A percentile compares a stretch with the other conserved stretches of the same genome.
These are phyloP conservation scores for Psix sp. DNA, from an alignment of 1,140 invertebrate species.

Conservation along the genomic window DNA sequence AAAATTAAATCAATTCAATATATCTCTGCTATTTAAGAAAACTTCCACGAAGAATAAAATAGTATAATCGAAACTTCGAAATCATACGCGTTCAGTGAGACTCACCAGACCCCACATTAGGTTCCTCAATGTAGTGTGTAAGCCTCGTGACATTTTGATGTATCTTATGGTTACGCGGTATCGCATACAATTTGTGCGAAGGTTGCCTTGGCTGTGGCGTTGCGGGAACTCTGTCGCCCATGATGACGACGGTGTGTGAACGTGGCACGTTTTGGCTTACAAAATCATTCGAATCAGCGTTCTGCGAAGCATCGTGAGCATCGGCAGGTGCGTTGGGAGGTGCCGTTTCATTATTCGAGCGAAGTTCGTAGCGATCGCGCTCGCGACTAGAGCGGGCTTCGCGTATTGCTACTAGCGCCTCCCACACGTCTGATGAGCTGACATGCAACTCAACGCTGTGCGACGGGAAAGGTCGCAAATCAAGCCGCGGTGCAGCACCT, in stretches of 20 bases:
- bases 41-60: no score
- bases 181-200: constrained; percentile 69
- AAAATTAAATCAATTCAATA: no score
- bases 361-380: constrained; percentile 62
- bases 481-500: constrained; percentile 53
- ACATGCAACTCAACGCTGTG: constrained; percentile 73
- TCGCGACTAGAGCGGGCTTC: constrained; percentile 80
- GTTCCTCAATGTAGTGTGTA: constrained; percentile 90
- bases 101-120: constrained; percentile 87
- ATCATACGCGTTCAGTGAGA: neutral
- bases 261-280: constrained; percentile 63
- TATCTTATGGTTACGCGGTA: constrained; percentile 78
- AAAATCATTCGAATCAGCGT: constrained; percentile 39
- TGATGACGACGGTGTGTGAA: constrained; percentile 72
- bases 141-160: constrained; percentile 86
- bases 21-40: no score
- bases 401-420: constrained; percentile 81
- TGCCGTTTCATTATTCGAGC: constrained; percentile 12
- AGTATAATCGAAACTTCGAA: no score
- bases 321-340: neutral
- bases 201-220: constrained; percentile 65
- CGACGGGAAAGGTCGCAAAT: constrained; percentile 63
- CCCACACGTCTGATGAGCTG: constrained; percentile 81
- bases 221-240: constrained; percentile 66
- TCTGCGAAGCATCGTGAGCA: constrained; percentile 33